These are phyloP conservation scores for Myrmophylax atrothorax DNA, from an alignment of 2,113 vertebrate genomes.

Conservation along the genomic window DNA sequence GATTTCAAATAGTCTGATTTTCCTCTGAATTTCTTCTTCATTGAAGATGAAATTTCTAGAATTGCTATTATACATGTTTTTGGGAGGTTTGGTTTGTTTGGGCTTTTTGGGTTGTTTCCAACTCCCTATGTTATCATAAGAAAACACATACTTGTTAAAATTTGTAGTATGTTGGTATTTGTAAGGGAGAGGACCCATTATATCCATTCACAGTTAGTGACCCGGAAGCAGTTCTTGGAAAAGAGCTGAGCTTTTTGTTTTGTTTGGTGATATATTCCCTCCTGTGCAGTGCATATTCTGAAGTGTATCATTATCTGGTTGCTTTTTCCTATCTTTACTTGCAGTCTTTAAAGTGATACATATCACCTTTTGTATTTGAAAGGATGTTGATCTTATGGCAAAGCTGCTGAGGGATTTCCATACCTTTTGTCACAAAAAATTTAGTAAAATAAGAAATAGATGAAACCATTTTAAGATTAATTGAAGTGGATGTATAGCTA, in stretches of 20 bases:
- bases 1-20: neutral
- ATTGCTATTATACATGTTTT: neutral
- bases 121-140: neutral
- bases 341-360: neutral
- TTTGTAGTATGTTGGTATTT: neutral
- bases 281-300: neutral
- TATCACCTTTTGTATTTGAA: neutral
- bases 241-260: neutral
- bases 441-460: neutral
- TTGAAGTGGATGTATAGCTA: neutral
- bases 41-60: neutral
- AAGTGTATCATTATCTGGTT: neutral
- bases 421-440: neutral
- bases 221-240: neutral
- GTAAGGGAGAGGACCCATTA: neutral
- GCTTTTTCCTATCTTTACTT: neutral
- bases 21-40: neutral
- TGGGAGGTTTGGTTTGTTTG: neutral
- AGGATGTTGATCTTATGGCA: neutral
- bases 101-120: neutral
- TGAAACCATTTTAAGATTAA: neutral
- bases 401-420: neutral
- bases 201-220: neutral
- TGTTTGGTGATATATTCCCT: neutral
- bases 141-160: neutral